Percentiles rank a stretch among this genome's conserved stretches.
Conservation (phyloP, 2,113 vertebrate genomes). For the Felis chaus region DNA sequence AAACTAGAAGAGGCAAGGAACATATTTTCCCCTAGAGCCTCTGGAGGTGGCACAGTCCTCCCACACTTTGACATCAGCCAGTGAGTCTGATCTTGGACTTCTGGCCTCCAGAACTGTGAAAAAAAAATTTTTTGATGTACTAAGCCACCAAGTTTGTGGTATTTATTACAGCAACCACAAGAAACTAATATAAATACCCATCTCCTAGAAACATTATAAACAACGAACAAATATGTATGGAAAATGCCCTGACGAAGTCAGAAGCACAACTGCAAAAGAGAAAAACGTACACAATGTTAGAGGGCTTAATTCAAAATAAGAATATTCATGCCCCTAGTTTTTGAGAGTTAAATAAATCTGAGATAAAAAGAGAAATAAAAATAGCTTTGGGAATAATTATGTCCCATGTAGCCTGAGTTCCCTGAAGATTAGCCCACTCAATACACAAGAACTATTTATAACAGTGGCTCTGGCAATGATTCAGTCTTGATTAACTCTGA, state of each 20-base stretch:
- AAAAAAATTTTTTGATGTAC: background rate
- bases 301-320: constrained; percentile 28
- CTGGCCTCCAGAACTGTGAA: background rate
- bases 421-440: background rate
- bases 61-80: background rate
- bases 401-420: background rate
- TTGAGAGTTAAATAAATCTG: background rate
- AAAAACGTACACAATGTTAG: constrained; percentile 20
- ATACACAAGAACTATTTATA: background rate
- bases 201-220: background rate
- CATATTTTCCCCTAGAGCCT: background rate
- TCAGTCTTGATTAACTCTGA: background rate
- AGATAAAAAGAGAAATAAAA: constrained; percentile 1
- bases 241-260: background rate
- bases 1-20: background rate
- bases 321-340: background rate
- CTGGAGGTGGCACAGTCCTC: background rate
- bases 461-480: background rate
- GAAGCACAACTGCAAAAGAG: background rate
- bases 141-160: background rate
- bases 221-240: background rate
- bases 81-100: background rate
- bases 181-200: background rate
- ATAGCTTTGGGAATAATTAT: background rate
- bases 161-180: background rate